Evolutionary conservation across 2,113 vertebrate genomes (phyloP).

Genomic region (Nibea albiflora): DNA sequence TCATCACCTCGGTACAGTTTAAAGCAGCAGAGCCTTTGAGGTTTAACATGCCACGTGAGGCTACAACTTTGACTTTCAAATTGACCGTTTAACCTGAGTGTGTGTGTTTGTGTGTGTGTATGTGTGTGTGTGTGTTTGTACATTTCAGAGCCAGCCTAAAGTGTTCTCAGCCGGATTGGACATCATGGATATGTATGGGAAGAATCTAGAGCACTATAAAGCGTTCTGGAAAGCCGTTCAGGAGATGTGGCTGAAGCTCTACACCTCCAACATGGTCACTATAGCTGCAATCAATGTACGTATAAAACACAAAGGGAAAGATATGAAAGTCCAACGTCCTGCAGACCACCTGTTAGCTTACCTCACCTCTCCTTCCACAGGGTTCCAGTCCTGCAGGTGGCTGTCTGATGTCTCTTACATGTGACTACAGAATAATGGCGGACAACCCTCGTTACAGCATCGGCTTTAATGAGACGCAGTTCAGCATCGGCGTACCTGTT

Average conservation of each 20-base stretch:
- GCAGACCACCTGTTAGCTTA: no score
- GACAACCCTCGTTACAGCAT: constrained; percentile 91
- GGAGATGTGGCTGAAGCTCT: constrained; percentile 92
- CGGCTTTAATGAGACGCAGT: constrained; percentile 92
- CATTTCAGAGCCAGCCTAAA: constrained; percentile 82
- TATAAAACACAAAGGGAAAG: constrained; percentile 16
- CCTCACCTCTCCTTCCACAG: constrained; percentile 67
- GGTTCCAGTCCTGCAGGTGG: constrained; percentile 92
- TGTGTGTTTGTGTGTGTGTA: background rate
- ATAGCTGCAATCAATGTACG: constrained; percentile 91
- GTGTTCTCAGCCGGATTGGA: constrained; percentile 94
- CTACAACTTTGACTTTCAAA: background rate
- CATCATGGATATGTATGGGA: constrained; percentile 90
- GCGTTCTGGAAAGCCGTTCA: constrained; percentile 94
- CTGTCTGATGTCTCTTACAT: constrained; percentile 86
- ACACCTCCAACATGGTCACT: constrained; percentile 87
- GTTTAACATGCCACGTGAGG: background rate
- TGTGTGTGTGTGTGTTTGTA: background rate
- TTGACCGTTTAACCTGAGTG: background rate
- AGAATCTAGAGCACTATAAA: constrained; percentile 82
- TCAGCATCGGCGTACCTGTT: constrained; percentile 95
- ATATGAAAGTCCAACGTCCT: background rate
- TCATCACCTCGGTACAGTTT: constrained; percentile 89
- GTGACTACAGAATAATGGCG: constrained; percentile 94
- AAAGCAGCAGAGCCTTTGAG: background rate